Evolutionary conservation across 1,140 invertebrate genomes (phyloP).

Genomic region (Adelges cooleyi): DNA sequence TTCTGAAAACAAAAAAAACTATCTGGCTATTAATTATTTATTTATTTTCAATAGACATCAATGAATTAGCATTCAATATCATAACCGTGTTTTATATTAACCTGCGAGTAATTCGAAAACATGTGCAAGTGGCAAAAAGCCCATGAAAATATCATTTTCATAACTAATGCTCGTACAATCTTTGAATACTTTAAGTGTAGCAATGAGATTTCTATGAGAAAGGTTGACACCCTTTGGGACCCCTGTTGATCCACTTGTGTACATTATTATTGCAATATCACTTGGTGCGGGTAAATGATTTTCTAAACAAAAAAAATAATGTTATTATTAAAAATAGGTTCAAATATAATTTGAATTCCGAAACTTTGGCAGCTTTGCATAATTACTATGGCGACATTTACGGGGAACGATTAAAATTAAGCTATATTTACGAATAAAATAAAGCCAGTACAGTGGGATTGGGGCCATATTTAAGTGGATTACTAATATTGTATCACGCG

Average conservation of each 20-base stretch:
- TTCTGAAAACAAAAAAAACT: conserved; percentile 40
- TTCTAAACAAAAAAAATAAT: conserved; percentile 32
- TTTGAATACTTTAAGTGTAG: conserved; percentile 76
- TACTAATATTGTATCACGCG: too few relatives aligned
- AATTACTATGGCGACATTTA: too few relatives aligned
- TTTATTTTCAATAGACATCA: too few relatives aligned
- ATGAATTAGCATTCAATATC: too few relatives aligned
- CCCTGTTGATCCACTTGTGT: conserved; percentile 88
- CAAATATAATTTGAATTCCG: too few relatives aligned
- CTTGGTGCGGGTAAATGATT: conserved; percentile 48
- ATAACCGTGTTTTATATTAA: conserved; percentile 31
- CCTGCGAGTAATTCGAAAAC: conserved; percentile 87
- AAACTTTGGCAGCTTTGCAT: too few relatives aligned
- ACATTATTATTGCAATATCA: conserved; percentile 90
- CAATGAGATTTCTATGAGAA: conserved; percentile 84
- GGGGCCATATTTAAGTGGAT: too few relatives aligned
- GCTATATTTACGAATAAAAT: too few relatives aligned
- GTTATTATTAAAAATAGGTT: background rate
- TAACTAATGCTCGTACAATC: conserved; percentile 58
- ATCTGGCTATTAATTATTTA: background rate
- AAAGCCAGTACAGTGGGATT: too few relatives aligned
- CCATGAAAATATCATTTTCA: conserved; percentile 73
- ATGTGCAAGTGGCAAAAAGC: conserved; percentile 92
- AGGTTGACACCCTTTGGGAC: conserved; percentile 75
- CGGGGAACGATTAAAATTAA: too few relatives aligned